Evolutionary conservation across 2,113 vertebrate species (phyloP).

Genomic region (Callocephalon fimbriatum): DNA sequence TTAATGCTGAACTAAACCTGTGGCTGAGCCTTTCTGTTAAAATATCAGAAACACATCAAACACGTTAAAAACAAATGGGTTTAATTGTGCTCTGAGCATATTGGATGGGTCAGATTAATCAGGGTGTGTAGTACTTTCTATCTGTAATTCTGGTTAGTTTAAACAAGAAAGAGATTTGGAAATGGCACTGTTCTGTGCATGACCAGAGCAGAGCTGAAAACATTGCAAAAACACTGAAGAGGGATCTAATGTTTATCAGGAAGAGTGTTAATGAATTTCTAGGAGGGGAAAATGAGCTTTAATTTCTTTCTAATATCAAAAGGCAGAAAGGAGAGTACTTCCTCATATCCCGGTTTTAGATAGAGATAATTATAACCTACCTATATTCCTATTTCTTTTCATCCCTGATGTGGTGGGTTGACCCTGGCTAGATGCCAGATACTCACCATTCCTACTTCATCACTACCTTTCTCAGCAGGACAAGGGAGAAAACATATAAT

Average conservation of each 20-base stretch:
- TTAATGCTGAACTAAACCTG: background rate
- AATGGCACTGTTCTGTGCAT: background rate
- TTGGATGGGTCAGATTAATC: background rate
- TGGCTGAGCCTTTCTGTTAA: background rate
- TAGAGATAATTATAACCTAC: background rate
- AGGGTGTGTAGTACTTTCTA: background rate
- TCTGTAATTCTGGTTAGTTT: background rate
- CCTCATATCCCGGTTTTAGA: background rate
- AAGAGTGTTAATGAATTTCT: background rate
- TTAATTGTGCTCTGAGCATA: background rate
- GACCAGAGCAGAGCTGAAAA: background rate
- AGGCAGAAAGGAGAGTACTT: background rate
- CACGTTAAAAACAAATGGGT: background rate
- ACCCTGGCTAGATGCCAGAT: background rate
- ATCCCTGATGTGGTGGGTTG: background rate
- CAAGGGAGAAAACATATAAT: too few relatives aligned
- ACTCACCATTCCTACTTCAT: background rate
- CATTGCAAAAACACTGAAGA: background rate
- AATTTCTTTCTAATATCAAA: background rate
- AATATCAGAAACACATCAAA: background rate
- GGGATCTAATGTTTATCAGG: background rate
- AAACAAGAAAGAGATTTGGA: background rate
- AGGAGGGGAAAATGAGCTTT: fast-evolving
- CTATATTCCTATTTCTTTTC: background rate
- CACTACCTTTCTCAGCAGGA: background rate